Base-by-base conservation (phyloP, 1,140 invertebrate genomes). In the Trachelipus rathkii region DNA sequence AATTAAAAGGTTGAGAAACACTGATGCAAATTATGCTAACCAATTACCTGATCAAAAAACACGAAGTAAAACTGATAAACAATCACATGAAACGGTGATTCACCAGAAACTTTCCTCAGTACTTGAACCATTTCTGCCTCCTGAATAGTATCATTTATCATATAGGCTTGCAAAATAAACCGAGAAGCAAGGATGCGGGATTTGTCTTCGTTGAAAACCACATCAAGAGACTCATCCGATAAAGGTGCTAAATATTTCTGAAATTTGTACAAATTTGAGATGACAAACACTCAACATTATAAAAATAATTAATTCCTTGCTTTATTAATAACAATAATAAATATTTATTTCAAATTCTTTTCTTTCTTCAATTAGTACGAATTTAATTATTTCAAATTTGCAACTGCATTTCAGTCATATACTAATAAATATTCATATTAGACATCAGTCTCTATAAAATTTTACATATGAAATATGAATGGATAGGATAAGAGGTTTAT, bases 1-100 rank as follows among this genome's bases (percentile, higher is more conserved):
- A n/a, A n/a, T n/a, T n/a, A n/a, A n/a, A n/a, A n/a, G n/a, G n/a
- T n/a, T n/a, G n/a, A n/a, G n/a, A n/a, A n/a, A n/a, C n/a, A n/a
- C n/a, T n/a, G n/a, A 6, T 21, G 43, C 10, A 46, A 8, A 10
- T 10, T 21, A 72, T 23, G 15, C 43, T 33, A 15, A 24, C 15
- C 10, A 44, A 73, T 74, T 83, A 91, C 90, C 86, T 94, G 94
- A 86, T 97, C 95, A 83, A 97, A 97, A 85, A 95, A 97, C 5
- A 96, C 92, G 82, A 97, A 96, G 82, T 95, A 96, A 0, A 95
- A 95, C 87, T 97, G 94, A 82, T 95, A 97, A 1, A 96, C 94
- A 10, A 92, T 95, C 19, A 92, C 93, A 80, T 95, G 94, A 8
- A 95, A 85, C 0, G 90, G 87, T 10, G 93, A 93, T 10, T 92